phyloP scores from a whole-genome alignment of 1,140 invertebrate genomes.

The Trachymyrmex cornetzi region DNA sequence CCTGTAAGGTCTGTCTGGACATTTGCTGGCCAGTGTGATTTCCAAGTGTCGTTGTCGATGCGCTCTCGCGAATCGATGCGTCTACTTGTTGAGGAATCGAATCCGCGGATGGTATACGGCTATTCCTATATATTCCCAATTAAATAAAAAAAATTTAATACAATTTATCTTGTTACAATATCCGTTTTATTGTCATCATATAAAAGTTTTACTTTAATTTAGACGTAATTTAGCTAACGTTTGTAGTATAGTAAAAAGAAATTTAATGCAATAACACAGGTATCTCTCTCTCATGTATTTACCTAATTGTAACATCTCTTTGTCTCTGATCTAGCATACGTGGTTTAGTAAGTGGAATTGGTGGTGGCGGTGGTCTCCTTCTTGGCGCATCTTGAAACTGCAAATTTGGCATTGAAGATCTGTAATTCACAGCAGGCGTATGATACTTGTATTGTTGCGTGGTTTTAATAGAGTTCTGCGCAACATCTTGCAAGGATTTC shows the following conservation, averaged over 20 bases:
- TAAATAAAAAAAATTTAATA: slow-evolving; percentile 42
- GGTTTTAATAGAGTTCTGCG: slow-evolving; percentile 73
- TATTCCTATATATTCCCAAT: slow-evolving; percentile 86
- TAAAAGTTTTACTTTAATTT: neutral
- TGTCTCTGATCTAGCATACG: slow-evolving; percentile 85
- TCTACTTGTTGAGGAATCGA: slow-evolving; percentile 86
- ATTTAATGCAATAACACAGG: neutral
- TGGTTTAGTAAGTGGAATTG: slow-evolving; percentile 86
- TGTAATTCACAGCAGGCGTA: slow-evolving; percentile 86
- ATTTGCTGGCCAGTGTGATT: slow-evolving; percentile 88
- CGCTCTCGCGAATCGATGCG: slow-evolving; percentile 86
- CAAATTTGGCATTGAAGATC: slow-evolving; percentile 91
- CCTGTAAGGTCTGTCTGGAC: slow-evolving; percentile 90
- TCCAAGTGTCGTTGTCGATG: slow-evolving; percentile 79
- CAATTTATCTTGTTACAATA: neutral
- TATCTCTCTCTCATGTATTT: slow-evolving; percentile 30
- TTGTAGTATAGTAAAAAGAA: neutral
- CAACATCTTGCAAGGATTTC: slow-evolving; percentile 85
- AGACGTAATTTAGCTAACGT: slow-evolving; percentile 11
- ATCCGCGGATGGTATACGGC: slow-evolving; percentile 88
- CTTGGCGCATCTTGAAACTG: slow-evolving; percentile 85
- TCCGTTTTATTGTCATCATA: neutral
- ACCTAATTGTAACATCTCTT: slow-evolving; percentile 86
- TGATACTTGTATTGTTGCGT: slow-evolving; percentile 79
- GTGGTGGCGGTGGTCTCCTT: slow-evolving; percentile 84